Evolutionary conservation across 2,797 vertebrate species (phyloP).

Genomic region (Eurystomus glaucurus): DNA sequence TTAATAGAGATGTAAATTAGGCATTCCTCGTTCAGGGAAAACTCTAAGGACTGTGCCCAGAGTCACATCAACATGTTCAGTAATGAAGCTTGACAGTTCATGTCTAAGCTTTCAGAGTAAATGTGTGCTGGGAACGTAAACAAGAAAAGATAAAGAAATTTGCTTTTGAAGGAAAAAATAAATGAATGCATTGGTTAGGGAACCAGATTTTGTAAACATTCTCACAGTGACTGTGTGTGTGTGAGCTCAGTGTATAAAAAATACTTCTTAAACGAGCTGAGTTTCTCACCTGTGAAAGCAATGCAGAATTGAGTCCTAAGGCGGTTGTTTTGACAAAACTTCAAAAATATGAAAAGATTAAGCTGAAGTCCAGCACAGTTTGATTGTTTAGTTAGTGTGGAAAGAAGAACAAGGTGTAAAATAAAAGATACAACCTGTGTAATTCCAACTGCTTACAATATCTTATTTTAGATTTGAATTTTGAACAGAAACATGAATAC

Average conservation of each 20-base stretch:
- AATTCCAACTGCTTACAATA: background rate
- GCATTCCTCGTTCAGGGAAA: background rate
- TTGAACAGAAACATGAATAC: background rate
- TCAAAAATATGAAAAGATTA: background rate
- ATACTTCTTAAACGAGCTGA: background rate
- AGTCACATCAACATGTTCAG: background rate
- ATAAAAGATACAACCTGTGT: background rate
- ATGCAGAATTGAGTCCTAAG: background rate
- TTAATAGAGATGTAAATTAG: background rate
- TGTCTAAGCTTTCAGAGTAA: background rate
- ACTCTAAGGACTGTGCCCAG: background rate
- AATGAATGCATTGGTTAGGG: background rate
- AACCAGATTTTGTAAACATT: background rate
- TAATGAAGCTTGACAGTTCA: conserved; percentile 22
- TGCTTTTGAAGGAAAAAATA: background rate
- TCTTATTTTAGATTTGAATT: background rate
- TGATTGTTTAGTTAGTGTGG: background rate
- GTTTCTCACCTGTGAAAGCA: background rate
- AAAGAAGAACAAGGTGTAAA: background rate
- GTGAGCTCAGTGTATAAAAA: background rate
- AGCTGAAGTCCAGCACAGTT: background rate
- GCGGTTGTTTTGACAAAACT: background rate
- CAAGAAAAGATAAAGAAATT: conserved; percentile 12
- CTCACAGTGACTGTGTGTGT: background rate
- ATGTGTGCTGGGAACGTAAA: conserved; percentile 7